phyloP scores from a whole-genome alignment of 2,888 invertebrate genomes.

The Autographa pulchrina region DNA sequence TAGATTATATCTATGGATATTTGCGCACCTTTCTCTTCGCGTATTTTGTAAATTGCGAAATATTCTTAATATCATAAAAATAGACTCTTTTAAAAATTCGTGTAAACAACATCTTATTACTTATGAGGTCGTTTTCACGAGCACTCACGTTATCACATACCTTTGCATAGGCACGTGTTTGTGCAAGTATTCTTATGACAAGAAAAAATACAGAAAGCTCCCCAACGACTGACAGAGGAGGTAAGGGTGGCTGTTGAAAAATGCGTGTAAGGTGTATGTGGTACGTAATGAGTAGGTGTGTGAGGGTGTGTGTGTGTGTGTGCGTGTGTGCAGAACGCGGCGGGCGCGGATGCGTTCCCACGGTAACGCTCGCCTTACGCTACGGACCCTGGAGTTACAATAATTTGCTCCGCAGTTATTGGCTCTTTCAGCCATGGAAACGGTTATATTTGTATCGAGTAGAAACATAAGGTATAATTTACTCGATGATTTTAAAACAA shows the following conservation, averaged over 20 bases:
- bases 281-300: constrained; percentile 56
- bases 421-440: constrained; percentile 60
- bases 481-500: neutral
- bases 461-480: neutral
- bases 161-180: constrained; percentile 23
- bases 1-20: constrained; percentile 65
- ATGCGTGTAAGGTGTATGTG: constrained; percentile 65
- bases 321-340: constrained; percentile 66
- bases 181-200: constrained; percentile 48
- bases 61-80: constrained; percentile 20
- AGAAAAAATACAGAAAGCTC: constrained; percentile 63
- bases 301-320: constrained; percentile 45
- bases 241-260: constrained; percentile 69
- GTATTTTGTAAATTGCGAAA: constrained; percentile 46
- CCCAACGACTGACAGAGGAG: constrained; percentile 60
- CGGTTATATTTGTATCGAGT: constrained; percentile 21
- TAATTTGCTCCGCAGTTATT: constrained; percentile 76
- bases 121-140: constrained; percentile 23
- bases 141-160: constrained; percentile 32
- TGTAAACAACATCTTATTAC: constrained; percentile 25
- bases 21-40: constrained; percentile 56
- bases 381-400: constrained; percentile 71
- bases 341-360: constrained; percentile 77
- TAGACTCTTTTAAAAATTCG: constrained; percentile 18
- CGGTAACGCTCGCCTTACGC: constrained; percentile 75